Base-by-base conservation (phyloP, 1,140 invertebrate species). In the Asobara japonica region DNA sequence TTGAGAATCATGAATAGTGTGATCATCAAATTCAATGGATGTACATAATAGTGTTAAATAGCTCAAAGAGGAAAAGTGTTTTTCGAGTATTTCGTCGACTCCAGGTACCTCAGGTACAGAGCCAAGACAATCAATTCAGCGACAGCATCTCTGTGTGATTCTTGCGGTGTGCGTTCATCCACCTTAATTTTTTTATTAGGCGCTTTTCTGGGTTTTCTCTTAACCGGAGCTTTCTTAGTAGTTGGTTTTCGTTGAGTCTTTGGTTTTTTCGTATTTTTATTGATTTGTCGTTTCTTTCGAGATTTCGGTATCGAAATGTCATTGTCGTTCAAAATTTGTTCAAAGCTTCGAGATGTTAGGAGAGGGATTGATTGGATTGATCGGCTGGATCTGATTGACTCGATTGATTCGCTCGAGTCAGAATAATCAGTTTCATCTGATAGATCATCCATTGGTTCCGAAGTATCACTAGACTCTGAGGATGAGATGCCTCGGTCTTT, bases 111-210 rank as follows among this genome's bases (percentile, higher is more conserved):
- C 0, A 83, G 62, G 62, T 82, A 82, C 33, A 84, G 60, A 25
- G 80, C 80, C 6, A 84, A 73, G 16, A 78, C 41, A 11, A 83
- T 74, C 70, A 83, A 77, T 82, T 82, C 82, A 20, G 73, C 65
- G 51, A 83, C 70, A 22, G 71, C 75, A 38, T 65, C 60, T 64
- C 69, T 60, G 4, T 31, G 31, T 30, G 18, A n/a, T 4, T 69
- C 65, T 27, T 45, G 64, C 71, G 6, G 20, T 18, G 76, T 30
- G 51, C 2, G 27, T 18, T 61, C 65, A 5, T 45, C 65, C 65
- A 36, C 38, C 13, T 11, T 71, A 1, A 31, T 22, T 61, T 68
- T 18, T 65, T n/a, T 62, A 16, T 20, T 25, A 41, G 27, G 25
- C 13, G 1, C n/a, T 30, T 30, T 64, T 18, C 20, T 11, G 25